Base-by-base conservation (phyloP, 2,113 vertebrate species). In the Hoplias malabaricus region DNA sequence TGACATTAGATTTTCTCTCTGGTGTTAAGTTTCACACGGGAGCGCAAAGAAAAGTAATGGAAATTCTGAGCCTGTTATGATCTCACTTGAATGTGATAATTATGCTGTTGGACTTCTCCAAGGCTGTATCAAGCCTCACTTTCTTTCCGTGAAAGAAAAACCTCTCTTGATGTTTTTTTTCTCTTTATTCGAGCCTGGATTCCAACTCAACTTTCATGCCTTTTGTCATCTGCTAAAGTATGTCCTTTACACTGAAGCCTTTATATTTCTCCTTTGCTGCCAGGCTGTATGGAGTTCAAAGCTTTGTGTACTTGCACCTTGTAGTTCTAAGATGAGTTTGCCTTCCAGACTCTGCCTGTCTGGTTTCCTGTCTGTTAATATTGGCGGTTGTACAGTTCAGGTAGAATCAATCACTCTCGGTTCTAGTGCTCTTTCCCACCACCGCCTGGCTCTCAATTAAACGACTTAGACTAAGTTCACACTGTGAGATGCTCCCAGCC, bases 341-440 rank as follows among this genome's bases (percentile, higher is more conserved):
- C 29, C 43, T 48, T 38, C 4, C 34, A n/a, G 33, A 48, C 27
- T 21, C 14, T 73, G 21, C 81, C 82, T 80, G 84, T 86, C 83
- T 87, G 78, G 71, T 79, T 86, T 79, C 82, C 85, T 86, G 53
- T 38, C 54, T 76, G 46, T 57, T 43, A 33, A 57, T 62, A 10
- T 21, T 40, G 16, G 14, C 13, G 65, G 42, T 27, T 59, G 31
- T 25, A 40, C 88, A 84, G 86, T 89, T 84, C 84, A 89, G 90
- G 89, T 91, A 85, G 87, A 86, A 86, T 90, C 88, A 88, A 89
- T 91, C 88, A 88, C 80, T 73, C 65, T 75, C 46, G 29, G n/a
- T 69, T 65, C 46, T 54, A 65, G 29, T 38, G 31, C 69, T 73
- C 80, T 78, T 78, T 12, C 82, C 77, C 66, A 79, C 83, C 85